Conservation (phyloP, 2,113 vertebrate species). For the Microtus ochrogaster region DNA sequence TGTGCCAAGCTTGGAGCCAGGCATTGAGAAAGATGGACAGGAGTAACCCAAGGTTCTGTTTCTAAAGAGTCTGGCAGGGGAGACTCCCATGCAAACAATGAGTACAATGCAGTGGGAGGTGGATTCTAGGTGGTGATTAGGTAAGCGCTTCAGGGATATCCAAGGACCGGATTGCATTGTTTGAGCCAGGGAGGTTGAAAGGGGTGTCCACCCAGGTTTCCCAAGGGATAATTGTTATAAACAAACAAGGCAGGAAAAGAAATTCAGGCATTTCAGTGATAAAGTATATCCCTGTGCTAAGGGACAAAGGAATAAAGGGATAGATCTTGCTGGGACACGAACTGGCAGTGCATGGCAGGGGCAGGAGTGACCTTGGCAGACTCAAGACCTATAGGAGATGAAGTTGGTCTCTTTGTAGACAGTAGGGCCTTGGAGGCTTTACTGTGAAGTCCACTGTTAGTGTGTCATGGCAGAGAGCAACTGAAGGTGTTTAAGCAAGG, state of each 20-base stretch:
- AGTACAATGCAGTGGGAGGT: neutral
- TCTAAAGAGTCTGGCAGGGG: neutral
- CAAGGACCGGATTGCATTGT: neutral
- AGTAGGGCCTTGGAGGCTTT: neutral
- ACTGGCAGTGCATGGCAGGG: neutral
- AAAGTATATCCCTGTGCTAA: neutral
- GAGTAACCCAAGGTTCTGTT: neutral
- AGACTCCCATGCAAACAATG: neutral
- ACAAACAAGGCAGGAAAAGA: neutral
- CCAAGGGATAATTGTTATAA: neutral
- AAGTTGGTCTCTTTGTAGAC: neutral
- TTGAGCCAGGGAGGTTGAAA: neutral
- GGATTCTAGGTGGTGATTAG: neutral
- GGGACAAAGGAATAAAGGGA: neutral
- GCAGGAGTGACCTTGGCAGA: neutral
- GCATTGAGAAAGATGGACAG: neutral
- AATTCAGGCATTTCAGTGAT: neutral
- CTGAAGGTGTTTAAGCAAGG: neutral
- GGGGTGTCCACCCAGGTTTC: neutral
- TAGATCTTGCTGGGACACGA: neutral
- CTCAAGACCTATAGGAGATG: fast-evolving
- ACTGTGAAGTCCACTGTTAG: neutral
- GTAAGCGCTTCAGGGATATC: neutral
- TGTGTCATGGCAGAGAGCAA: neutral
- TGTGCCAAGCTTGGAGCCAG: neutral